These are phyloP conservation scores for Silurus glanis DNA, from an alignment of 2,113 vertebrate species.

Conservation along the genomic window DNA sequence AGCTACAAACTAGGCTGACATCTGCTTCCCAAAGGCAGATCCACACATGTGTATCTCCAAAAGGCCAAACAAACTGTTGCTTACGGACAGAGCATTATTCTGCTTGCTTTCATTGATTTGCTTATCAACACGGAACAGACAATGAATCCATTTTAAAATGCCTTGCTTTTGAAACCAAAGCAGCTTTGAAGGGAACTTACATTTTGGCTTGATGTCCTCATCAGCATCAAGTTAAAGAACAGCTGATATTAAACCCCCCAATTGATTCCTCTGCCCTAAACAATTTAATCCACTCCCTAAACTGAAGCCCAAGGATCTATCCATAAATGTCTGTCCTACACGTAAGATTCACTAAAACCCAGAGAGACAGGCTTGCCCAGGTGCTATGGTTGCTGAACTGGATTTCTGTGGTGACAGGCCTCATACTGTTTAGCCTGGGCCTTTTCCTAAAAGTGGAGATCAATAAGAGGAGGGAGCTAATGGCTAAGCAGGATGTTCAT, in stretches of 20 bases:
- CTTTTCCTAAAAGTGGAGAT: slow-evolving; percentile 85
- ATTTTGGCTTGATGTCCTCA: not conserved
- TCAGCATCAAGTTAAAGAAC: not conserved
- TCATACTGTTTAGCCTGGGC: slow-evolving; percentile 80
- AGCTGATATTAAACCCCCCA: not conserved
- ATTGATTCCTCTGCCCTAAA: not conserved
- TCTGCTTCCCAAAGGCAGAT: not conserved
- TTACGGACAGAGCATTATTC: not conserved
- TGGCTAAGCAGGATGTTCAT: slow-evolving; percentile 75
- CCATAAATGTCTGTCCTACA: slow-evolving; percentile 79
- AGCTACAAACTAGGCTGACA: not conserved
- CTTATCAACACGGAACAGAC: not conserved
- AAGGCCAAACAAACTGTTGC: not conserved
- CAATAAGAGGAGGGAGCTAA: slow-evolving; percentile 79
- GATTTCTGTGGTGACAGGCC: slow-evolving; percentile 81
- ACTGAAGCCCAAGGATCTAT: not conserved
- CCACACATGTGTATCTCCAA: not conserved
- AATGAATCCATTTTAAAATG: not conserved
- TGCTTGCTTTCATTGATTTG: not conserved
- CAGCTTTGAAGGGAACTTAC: not conserved
- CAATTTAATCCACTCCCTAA: not conserved
- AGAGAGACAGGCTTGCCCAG: slow-evolving; percentile 80
- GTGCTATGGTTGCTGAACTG: slow-evolving; percentile 87
- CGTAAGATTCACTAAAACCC: slow-evolving; percentile 82
- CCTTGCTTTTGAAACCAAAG: not conserved